Percentiles rank a stretch among this genome's conserved stretches.
Evolutionary conservation across 1,140 invertebrate genomes (phyloP).

Genomic region (Callitettix versicolor): DNA sequence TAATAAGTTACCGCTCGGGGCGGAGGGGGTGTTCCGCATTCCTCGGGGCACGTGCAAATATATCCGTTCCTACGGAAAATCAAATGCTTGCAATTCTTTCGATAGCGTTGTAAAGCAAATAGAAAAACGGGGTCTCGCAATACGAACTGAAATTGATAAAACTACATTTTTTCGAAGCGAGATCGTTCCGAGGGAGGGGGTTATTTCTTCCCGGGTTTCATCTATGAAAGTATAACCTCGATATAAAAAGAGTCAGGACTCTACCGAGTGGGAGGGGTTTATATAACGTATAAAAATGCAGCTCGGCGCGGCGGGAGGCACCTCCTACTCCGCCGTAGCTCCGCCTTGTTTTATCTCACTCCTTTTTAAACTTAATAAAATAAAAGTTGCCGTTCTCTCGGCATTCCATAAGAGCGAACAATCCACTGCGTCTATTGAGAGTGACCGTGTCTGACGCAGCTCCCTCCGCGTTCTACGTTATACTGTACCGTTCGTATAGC

Average conservation of each 20-base stretch:
- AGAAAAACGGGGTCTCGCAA: too few relatives aligned
- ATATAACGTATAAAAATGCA: slow-evolving; percentile 19
- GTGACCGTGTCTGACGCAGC: neutral
- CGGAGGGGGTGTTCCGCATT: too few relatives aligned
- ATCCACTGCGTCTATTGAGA: neutral
- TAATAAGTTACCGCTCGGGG: too few relatives aligned
- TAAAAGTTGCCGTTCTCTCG: neutral
- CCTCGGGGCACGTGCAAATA: too few relatives aligned
- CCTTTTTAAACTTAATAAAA: neutral
- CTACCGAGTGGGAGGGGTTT: slow-evolving; percentile 16
- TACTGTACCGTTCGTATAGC: neutral
- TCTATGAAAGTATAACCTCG: neutral
- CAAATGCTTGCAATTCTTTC: too few relatives aligned
- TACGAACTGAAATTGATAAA: too few relatives aligned
- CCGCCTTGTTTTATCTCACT: neutral
- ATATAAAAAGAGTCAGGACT: too few relatives aligned
- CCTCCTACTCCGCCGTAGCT: neutral
- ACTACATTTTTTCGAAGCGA: neutral
- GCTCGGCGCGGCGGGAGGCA: slow-evolving; percentile 3
- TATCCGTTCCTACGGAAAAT: too few relatives aligned
- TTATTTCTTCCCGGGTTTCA: neutral
- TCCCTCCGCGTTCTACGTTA: neutral
- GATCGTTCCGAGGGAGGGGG: neutral
- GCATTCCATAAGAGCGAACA: neutral
- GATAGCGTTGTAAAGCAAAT: too few relatives aligned